These are phyloP conservation scores for Netelia inedita DNA, from an alignment of 2,888 invertebrate genomes.

Conservation along the genomic window DNA sequence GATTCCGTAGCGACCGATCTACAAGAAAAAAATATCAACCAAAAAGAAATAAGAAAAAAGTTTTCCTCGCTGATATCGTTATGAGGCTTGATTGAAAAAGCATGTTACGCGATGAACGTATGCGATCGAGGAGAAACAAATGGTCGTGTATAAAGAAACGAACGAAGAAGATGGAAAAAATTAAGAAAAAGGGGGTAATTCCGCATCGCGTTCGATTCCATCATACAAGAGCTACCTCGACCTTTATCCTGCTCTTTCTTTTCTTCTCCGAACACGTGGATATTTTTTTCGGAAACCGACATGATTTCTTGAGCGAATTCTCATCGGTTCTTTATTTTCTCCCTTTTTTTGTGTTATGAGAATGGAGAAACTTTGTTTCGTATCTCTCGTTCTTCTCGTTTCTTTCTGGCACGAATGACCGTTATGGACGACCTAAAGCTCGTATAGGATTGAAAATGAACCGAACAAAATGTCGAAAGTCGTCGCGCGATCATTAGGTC, in stretches of 20 bases:
- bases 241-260: slow-evolving; percentile 10
- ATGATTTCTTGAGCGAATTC: slow-evolving; percentile 45
- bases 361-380: slow-evolving; percentile 19
- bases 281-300: slow-evolving; percentile 30
- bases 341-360: slow-evolving; percentile 9
- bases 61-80: background rate
- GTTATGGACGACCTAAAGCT: slow-evolving; percentile 1
- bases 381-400: slow-evolving; percentile 6
- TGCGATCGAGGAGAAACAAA: slow-evolving; percentile 37
- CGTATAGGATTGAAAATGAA: slow-evolving; percentile 5
- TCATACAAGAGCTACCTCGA: slow-evolving; percentile 45
- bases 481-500: background rate
- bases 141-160: slow-evolving; percentile 21
- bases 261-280: slow-evolving; percentile 8
- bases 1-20: slow-evolving; percentile 8
- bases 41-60: slow-evolving; percentile 10
- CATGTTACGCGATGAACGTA: slow-evolving; percentile 10
- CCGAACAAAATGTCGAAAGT: slow-evolving; percentile 14
- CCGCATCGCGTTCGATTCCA: slow-evolving; percentile 14
- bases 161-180: slow-evolving; percentile 18
- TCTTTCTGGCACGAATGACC: background rate
- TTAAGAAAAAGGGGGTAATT: background rate
- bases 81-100: slow-evolving; percentile 37
- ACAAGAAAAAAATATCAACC: background rate
- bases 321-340: slow-evolving; percentile 25